Evolutionary conservation across 2,888 invertebrate genomes (phyloP).

Genomic region (Macrophya annulata): DNA sequence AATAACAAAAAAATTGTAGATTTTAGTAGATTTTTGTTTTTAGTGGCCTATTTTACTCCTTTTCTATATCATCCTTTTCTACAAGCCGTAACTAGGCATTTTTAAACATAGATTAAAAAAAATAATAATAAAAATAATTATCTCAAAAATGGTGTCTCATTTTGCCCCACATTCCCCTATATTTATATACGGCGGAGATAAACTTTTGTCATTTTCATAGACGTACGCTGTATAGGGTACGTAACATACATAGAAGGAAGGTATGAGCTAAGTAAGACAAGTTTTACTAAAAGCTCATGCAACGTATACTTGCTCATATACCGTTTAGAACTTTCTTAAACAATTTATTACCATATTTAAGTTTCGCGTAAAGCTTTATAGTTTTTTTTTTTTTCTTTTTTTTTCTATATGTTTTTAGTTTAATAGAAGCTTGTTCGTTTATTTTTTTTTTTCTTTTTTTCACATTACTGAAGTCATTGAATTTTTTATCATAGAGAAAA

Average conservation of each 20-base stretch:
- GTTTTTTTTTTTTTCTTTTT: background rate
- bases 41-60: no score
- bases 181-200: background rate
- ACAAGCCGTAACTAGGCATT: no score
- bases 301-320: background rate
- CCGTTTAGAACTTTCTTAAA: conserved; percentile 3
- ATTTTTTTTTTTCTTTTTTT: background rate
- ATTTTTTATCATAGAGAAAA: background rate
- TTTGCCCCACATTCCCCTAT: no score
- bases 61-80: no score
- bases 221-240: no score
- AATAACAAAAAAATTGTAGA: no score
- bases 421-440: background rate
- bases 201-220: conserved; percentile 6
- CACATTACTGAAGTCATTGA: no score
- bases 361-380: background rate
- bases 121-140: no score
- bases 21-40: no score
- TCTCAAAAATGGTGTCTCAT: no score
- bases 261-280: conserved; percentile 9
- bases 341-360: background rate
- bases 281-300: background rate
- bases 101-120: no score
- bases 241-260: no score
- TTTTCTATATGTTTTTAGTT: background rate